phyloP scores from a whole-genome alignment of 2,888 invertebrate genomes.

The Apocheima hispidaria region DNA sequence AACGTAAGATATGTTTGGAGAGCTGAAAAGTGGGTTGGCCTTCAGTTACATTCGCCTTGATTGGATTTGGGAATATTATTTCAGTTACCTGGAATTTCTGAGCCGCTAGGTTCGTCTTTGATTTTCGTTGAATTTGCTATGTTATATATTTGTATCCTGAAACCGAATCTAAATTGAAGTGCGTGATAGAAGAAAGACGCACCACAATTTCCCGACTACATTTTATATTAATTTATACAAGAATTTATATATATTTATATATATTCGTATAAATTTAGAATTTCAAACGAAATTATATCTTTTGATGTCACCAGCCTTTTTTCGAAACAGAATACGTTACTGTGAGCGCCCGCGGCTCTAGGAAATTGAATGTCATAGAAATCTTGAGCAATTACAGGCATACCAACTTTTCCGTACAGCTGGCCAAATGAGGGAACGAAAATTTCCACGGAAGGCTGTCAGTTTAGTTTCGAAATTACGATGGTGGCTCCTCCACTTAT shows the following conservation, averaged over 20 bases:
- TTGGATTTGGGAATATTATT: slow-evolving; percentile 11
- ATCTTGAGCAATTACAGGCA: slow-evolving; percentile 20
- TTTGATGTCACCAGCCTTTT: slow-evolving; percentile 26
- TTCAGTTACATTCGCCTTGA: slow-evolving; percentile 9
- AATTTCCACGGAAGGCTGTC: neutral
- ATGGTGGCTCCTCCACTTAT: neutral
- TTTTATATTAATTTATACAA: slow-evolving; percentile 8
- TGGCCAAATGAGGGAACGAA: neutral
- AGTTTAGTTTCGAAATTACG: neutral
- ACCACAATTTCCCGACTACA: neutral
- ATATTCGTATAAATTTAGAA: slow-evolving; percentile 10
- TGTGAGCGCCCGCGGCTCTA: slow-evolving; percentile 14
- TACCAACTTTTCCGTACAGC: neutral
- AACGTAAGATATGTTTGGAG: neutral
- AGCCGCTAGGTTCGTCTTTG: neutral
- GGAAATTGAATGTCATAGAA: slow-evolving; percentile 32
- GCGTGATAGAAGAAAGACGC: neutral
- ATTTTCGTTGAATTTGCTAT: neutral
- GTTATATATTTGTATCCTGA: neutral
- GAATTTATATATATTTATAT: slow-evolving; percentile 2
- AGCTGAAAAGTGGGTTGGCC: neutral
- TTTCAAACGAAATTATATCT: slow-evolving; percentile 23
- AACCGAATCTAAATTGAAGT: neutral
- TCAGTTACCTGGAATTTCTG: neutral
- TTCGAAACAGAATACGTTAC: slow-evolving; percentile 12